Evolutionary conservation across 2,888 invertebrate genomes (phyloP), one percentile per base, ranked within the genome.

Genomic region (Habrosyne pyritoides): DNA sequence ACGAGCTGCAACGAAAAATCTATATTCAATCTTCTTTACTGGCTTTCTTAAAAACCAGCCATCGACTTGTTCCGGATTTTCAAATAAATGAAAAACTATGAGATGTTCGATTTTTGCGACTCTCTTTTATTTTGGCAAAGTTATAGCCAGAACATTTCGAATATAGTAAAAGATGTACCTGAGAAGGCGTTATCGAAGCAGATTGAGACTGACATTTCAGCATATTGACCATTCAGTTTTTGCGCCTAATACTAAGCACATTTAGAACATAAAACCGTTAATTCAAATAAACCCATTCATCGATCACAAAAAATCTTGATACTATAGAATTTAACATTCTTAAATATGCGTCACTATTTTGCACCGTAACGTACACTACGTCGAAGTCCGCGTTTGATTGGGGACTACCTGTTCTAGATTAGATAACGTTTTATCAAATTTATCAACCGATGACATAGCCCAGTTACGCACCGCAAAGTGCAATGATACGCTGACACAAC

Each of bases 381-480:
- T 67, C 70, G 66, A 75, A 73, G 66, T 74, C 61, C 64, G 60
- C 72, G 63, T 59, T 63, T 63, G 69, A 77, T 78, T 77, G 74
- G 78, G 77, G 72, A 81, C 76, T 78, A 83, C 81, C 83, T 80
- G 75, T 69, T 64, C 61, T 57, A 68, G 81, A 81, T 85, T 63
- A 83, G 87, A 88, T 89, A 85, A 73, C 56, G 24, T 47, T n/a
- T 33, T 63, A 28, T 28, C 18, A 28, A 42, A 1, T 63, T 73
- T 81, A 81, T 81, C 81, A 69, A 64, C 64, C 75, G 79, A 82
- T 83, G 81, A 77, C 79, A 75, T 75, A 79, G 71, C 80, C 81
- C 73, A 83, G 70, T 78, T 82, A 73, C 71, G 71, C 59, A 53
- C 47, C 60, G 58, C 60, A 68, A 64, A 69, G 67, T 67, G 67